phyloP scores from a whole-genome alignment of 2,797 vertebrate species.

The Schizopygopsis malacanthus region DNA sequence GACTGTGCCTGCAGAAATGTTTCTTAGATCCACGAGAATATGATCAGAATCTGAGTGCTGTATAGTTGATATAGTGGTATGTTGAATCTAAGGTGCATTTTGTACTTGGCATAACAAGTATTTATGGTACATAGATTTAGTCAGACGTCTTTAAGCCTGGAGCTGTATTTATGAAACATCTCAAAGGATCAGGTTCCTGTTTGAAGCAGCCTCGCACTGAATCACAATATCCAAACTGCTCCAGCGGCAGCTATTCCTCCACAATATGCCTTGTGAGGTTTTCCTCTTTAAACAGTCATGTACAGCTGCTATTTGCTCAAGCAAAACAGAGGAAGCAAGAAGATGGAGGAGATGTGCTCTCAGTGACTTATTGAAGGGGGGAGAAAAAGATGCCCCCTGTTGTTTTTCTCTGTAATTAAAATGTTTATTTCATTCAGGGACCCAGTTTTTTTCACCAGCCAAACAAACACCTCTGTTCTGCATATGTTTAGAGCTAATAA shows the following conservation, averaged over 20 bases:
- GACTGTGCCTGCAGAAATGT: neutral
- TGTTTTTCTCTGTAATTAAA: conserved; percentile 54
- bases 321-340: conserved; percentile 22
- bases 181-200: conserved; percentile 42
- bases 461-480: conserved; percentile 53
- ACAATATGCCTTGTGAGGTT: conserved; percentile 29
- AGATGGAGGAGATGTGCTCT: conserved; percentile 39
- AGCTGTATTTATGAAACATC: conserved; percentile 41
- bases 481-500: conserved; percentile 54
- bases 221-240: conserved; percentile 28
- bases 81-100: conserved; percentile 12
- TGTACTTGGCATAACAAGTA: neutral
- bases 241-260: conserved; percentile 13
- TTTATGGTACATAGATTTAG: conserved; percentile 28
- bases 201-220: conserved; percentile 29
- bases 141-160: conserved; percentile 23
- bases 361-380: conserved; percentile 22
- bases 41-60: conserved; percentile 8
- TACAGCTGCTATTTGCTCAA: conserved; percentile 38
- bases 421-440: conserved; percentile 35
- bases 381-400: conserved; percentile 37
- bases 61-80: neutral
- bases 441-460: neutral
- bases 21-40: neutral
- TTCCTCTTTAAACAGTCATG: conserved; percentile 31